Conservation (phyloP, 2,797 vertebrate genomes). For the Rhynchonycteris naso region DNA sequence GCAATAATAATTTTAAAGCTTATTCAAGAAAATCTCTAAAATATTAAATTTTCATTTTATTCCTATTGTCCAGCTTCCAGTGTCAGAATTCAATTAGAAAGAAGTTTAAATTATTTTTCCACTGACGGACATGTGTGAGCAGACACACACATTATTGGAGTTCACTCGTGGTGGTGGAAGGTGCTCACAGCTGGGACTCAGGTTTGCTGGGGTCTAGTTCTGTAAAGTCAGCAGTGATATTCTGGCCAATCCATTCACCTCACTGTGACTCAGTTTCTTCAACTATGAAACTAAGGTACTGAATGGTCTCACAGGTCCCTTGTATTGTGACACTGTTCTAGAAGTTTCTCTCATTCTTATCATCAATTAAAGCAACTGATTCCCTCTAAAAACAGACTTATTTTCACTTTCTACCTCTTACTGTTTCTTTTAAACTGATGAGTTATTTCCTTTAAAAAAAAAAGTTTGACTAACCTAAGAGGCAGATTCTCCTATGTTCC, state of each 20-base stretch:
- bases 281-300: not conserved
- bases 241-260: not conserved
- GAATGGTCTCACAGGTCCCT: not conserved
- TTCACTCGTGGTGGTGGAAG: rapidly evolving
- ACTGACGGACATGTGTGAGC: not conserved
- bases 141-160: not conserved
- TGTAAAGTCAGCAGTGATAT: not conserved
- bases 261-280: slow-evolving; percentile 1
- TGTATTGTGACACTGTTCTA: not conserved
- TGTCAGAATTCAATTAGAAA: slow-evolving; percentile 9
- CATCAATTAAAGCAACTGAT: not conserved
- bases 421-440: slow-evolving; percentile 11
- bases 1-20: slow-evolving; percentile 47
- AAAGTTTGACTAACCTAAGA: slow-evolving; percentile 25
- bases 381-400: slow-evolving; percentile 23
- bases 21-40: slow-evolving; percentile 31
- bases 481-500: not conserved
- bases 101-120: not conserved
- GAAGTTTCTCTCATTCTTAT: not conserved
- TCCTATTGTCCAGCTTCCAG: not conserved
- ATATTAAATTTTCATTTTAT: slow-evolving; percentile 8
- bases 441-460: not conserved
- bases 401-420: slow-evolving; percentile 18
- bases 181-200: not conserved
- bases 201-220: not conserved